These are phyloP conservation scores for Dendrophyllia cribrosa DNA, from an alignment of 64 coral and sea anemone species.

Conservation along the genomic window DNA sequence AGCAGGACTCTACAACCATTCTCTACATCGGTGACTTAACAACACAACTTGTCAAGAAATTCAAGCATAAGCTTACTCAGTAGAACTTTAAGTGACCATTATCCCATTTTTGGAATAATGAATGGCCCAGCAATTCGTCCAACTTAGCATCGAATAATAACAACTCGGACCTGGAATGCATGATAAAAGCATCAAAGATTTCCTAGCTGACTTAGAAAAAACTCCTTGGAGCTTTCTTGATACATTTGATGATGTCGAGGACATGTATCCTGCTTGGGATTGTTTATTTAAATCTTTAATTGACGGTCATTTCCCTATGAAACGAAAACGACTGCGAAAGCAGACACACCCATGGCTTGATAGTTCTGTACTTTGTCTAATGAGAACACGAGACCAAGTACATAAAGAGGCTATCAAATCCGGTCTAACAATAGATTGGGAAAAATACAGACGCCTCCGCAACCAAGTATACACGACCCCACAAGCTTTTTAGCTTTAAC, in stretches of 20 bases:
- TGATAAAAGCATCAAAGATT: too few species aligned
- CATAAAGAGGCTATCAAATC: constrained; percentile 57
- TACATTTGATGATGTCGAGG: too few species aligned
- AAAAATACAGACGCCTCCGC: constrained; percentile 41
- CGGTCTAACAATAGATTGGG: constrained; percentile 29
- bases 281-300: background rate
- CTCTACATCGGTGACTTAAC: background rate
- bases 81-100: too few species aligned
- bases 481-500: too few species aligned
- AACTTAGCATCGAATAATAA: too few species aligned
- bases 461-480: too few species aligned
- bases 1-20: background rate
- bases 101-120: too few species aligned
- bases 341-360: constrained; percentile 35
- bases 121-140: too few species aligned
- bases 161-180: too few species aligned
- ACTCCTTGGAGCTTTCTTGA: too few species aligned
- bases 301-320: constrained; percentile 6
- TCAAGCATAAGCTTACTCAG: background rate
- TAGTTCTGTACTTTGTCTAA: constrained; percentile 18
- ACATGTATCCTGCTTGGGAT: too few species aligned
- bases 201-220: too few species aligned
- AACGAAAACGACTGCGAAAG: constrained; percentile 19
- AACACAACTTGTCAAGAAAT: background rate
- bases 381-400: constrained; percentile 46